Conservation (phyloP, 2,113 vertebrate species). For the Aix galericulata region DNA sequence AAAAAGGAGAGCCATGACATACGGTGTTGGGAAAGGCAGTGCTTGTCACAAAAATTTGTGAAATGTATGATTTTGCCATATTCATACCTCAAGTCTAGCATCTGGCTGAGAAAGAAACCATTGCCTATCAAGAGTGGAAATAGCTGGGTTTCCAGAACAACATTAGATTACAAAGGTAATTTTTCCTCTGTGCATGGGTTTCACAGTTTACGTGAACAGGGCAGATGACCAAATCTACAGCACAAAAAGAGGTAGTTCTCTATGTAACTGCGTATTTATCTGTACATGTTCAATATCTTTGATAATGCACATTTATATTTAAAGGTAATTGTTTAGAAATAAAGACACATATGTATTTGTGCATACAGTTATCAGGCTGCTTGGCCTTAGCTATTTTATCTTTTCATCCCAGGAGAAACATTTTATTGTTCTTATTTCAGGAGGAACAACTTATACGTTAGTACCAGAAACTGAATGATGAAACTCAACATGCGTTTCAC, state of each 20-base stretch:
- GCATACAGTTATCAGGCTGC: neutral
- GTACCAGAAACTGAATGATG: neutral
- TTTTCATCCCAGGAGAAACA: neutral
- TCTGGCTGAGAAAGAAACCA: neutral
- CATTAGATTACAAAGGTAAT: neutral
- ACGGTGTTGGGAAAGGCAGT: neutral
- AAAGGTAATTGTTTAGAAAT: neutral
- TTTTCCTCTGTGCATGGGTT: neutral
- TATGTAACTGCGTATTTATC: neutral
- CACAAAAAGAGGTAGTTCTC: neutral
- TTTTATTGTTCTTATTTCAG: neutral
- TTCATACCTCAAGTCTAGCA: neutral
- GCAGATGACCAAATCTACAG: neutral
- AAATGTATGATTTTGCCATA: neutral
- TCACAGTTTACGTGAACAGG: rapidly evolving
- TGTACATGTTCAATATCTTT: neutral
- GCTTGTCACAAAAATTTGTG: neutral
- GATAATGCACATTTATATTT: neutral
- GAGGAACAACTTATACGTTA: neutral
- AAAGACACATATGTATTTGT: neutral
- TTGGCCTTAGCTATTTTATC: neutral
- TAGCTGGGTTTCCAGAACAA: neutral
- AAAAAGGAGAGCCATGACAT: neutral
- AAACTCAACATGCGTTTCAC: neutral
- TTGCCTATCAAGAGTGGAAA: neutral